Conservation (phyloP, 2,888 invertebrate genomes). For the Himalopsyche kuldschensis region DNA sequence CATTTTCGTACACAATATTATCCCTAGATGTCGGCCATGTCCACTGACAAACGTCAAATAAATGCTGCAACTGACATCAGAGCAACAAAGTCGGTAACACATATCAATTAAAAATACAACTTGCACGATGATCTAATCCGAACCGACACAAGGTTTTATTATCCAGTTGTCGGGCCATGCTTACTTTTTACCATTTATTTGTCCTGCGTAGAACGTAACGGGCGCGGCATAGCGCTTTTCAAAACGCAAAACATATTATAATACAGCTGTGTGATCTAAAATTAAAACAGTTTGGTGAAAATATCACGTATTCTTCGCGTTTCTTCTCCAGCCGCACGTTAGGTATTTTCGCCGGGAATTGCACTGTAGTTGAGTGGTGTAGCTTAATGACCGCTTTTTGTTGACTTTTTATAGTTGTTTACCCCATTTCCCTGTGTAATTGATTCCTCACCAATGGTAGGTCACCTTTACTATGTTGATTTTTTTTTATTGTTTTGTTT, state of each 20-base stretch:
- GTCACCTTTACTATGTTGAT: not conserved
- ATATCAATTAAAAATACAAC: constrained; percentile 27
- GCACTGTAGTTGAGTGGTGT: constrained; percentile 1
- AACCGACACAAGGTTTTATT: not conserved
- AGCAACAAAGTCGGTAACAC: constrained; percentile 8
- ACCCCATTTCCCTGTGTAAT: not conserved
- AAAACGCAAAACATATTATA: not conserved
- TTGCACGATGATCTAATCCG: constrained; percentile 20
- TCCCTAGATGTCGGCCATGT: not conserved
- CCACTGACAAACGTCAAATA: constrained; percentile 18
- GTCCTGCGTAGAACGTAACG: constrained; percentile 11
- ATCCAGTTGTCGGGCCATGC: not conserved
- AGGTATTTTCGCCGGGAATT: constrained; percentile 19
- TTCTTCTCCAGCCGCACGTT: not conserved
- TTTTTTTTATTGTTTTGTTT: constrained; percentile 6
- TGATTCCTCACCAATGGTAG: constrained; percentile 12
- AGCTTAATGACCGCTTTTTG: not conserved
- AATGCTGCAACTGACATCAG: constrained; percentile 19
- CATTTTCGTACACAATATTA: too few relatives aligned
- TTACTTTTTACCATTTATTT: constrained; percentile 4
- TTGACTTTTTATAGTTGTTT: not conserved
- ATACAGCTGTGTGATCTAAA: constrained; percentile 3
- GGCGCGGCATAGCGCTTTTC: constrained; percentile 13
- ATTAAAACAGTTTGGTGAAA: not conserved
- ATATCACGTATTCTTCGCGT: not conserved